These are phyloP conservation scores for Tenrec ecaudatus DNA, from an alignment of 2,113 vertebrate species.

Conservation along the genomic window DNA sequence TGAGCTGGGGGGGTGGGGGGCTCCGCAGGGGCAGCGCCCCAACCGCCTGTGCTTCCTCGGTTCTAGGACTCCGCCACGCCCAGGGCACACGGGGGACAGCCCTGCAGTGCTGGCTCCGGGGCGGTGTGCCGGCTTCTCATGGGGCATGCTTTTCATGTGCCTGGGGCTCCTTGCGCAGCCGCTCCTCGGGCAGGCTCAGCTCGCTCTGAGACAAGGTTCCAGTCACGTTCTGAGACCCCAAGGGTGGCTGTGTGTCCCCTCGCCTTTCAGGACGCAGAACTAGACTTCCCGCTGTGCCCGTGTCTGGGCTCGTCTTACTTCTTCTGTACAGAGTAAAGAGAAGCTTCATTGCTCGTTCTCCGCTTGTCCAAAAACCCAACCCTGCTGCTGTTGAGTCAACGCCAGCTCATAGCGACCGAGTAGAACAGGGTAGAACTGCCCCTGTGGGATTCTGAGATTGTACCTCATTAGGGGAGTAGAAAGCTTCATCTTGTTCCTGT, in stretches of 20 bases:
- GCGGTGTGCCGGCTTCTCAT: background rate
- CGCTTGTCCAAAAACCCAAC: too few species aligned
- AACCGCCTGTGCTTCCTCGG: too few species aligned
- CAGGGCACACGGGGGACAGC: background rate
- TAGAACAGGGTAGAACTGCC: too few species aligned
- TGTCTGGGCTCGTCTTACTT: background rate
- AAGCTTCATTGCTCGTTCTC: background rate
- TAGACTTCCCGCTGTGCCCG: background rate
- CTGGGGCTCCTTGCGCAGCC: background rate
- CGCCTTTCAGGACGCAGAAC: background rate
- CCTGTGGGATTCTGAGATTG: too few species aligned
- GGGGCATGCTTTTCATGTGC: background rate
- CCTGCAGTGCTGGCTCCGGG: background rate
- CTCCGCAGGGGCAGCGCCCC: background rate
- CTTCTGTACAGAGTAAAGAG: background rate
- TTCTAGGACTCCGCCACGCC: background rate
- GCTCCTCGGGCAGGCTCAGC: background rate
- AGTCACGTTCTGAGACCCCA: background rate
- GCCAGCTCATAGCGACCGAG: too few species aligned
- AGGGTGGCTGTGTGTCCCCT: background rate
- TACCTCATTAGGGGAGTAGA: too few species aligned
- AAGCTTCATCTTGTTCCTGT: too few species aligned
- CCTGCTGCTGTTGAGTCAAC: too few species aligned
- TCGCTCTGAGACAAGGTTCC: background rate
- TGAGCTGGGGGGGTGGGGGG: slow-evolving; percentile 79